A percentile compares a stretch with the other conserved stretches of the same genome.
Conservation (phyloP, 2,888 invertebrate species). For the Pocota personata region DNA sequence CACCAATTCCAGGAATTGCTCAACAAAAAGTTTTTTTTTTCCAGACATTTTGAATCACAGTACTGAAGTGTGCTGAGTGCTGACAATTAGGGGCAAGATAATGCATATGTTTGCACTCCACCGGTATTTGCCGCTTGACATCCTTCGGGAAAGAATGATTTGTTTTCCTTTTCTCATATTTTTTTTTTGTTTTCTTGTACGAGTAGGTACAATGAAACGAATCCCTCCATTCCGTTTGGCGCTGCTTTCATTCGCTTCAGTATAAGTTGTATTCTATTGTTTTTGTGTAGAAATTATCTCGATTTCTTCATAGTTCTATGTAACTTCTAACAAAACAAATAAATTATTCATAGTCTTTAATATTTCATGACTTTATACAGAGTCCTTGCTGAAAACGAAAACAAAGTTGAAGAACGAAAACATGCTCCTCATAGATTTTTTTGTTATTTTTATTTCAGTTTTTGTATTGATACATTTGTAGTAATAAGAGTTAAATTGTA, state of each 20-base stretch:
- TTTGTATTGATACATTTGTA: background rate
- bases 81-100: background rate
- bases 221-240: background rate
- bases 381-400: background rate
- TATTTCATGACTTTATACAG: conserved; percentile 1
- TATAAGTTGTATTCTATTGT: background rate
- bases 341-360: conserved; percentile 13
- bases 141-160: conserved; percentile 4
- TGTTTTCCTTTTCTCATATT: background rate
- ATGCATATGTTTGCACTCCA: background rate
- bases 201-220: background rate
- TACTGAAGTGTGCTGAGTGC: background rate
- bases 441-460: background rate
- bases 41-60: background rate
- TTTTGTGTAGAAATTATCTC: conserved; percentile 5
- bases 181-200: background rate
- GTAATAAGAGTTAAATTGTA: background rate
- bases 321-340: conserved; percentile 25
- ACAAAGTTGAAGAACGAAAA: background rate
- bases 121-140: background rate
- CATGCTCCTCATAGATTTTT: background rate
- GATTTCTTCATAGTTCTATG: conserved; percentile 14
- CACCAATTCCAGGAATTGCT: background rate
- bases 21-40: background rate
- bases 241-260: background rate